These are phyloP conservation scores for Lagocephalus sceleratus DNA, from an alignment of 2,797 vertebrate genomes.

Conservation along the genomic window DNA sequence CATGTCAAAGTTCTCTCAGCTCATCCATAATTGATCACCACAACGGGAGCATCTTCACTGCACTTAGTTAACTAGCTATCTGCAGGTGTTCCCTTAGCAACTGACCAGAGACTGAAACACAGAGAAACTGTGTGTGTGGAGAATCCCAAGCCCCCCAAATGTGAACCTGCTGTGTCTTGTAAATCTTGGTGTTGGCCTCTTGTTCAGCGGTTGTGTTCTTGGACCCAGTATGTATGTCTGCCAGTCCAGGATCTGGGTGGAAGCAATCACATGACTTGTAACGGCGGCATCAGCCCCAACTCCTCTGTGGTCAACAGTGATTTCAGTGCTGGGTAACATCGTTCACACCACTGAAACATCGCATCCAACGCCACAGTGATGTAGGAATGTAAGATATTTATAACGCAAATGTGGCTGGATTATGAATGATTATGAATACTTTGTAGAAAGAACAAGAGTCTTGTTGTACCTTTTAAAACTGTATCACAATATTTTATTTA, in stretches of 20 bases:
- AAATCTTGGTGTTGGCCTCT: conserved; percentile 55
- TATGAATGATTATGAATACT: neutral
- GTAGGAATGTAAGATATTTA: neutral
- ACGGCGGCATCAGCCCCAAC: conserved; percentile 22
- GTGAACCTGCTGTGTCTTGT: conserved; percentile 58
- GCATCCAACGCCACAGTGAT: neutral
- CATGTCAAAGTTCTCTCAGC: conserved; percentile 78
- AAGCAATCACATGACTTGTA: conserved; percentile 54
- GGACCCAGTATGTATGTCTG: conserved; percentile 40
- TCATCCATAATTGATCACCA: conserved; percentile 80
- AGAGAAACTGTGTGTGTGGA: conserved; percentile 38
- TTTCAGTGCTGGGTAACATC: conserved; percentile 8
- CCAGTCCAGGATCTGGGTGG: conserved; percentile 35
- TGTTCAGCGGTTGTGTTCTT: conserved; percentile 55
- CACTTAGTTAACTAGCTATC: conserved; percentile 79
- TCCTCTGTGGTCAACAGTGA: conserved; percentile 33
- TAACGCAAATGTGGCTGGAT: too few species aligned
- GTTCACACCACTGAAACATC: neutral
- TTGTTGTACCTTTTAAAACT: neutral
- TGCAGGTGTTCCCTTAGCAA: conserved; percentile 76
- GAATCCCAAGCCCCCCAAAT: conserved; percentile 53
- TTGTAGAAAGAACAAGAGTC: neutral
- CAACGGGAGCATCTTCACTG: conserved; percentile 70
- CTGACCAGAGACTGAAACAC: conserved; percentile 60
- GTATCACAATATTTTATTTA: neutral